These are phyloP conservation scores for Corydoras maculifer DNA, from an alignment of 2,113 vertebrate species.

Conservation along the genomic window DNA sequence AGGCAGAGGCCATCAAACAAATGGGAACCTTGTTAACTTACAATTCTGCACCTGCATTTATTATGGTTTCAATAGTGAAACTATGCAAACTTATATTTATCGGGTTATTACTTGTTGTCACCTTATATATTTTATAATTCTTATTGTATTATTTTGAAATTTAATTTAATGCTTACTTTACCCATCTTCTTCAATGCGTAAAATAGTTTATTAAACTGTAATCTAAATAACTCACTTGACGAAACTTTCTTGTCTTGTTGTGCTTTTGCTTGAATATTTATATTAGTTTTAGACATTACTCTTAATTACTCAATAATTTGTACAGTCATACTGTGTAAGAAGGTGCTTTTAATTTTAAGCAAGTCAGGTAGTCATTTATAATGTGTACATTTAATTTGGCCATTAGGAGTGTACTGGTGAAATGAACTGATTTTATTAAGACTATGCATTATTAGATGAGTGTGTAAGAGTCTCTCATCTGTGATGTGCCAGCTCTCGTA, in stretches of 20 bases:
- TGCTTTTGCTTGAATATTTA: too few relatives aligned
- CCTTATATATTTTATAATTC: neutral
- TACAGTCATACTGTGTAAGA: conserved; percentile 1
- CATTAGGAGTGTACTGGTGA: conserved; percentile 72
- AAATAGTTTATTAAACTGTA: neutral
- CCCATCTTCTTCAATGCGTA: neutral
- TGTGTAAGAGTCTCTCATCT: conserved; percentile 67
- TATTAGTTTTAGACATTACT: too few relatives aligned
- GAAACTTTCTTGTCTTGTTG: too few relatives aligned
- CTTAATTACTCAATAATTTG: neutral
- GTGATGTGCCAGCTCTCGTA: conserved; percentile 64
- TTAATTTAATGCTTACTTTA: too few relatives aligned
- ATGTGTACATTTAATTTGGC: conserved; percentile 70
- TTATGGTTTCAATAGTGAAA: neutral
- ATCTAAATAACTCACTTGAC: too few relatives aligned
- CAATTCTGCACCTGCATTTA: neutral
- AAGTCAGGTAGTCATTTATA: conserved; percentile 56
- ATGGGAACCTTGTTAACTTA: conserved; percentile 1
- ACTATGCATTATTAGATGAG: conserved; percentile 74
- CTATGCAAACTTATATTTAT: neutral
- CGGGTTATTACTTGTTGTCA: neutral
- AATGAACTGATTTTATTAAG: conserved; percentile 77
- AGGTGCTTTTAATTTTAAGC: conserved; percentile 53
- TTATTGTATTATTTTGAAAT: too few relatives aligned
- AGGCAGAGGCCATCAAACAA: conserved; percentile 10